Evolutionary conservation across 2,888 invertebrate genomes (phyloP), one percentile per base, ranked within the genome.

Genomic region (Brassicogethes aeneus): DNA sequence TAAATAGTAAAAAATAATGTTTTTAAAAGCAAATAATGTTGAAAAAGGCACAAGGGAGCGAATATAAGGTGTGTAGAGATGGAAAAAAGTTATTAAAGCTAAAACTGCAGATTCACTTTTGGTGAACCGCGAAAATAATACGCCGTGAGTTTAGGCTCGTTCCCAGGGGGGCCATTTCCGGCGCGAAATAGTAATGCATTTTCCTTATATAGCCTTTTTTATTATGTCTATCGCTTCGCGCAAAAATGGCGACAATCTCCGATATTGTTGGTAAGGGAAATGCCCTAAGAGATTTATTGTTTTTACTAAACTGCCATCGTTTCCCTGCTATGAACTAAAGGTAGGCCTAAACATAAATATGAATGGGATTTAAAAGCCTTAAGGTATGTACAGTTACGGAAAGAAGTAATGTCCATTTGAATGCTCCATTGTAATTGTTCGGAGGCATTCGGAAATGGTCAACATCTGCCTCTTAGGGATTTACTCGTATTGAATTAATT

Each of bases 161-260:
- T 52, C 57, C 55, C 64, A 33, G 14, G 66, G 63, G 67, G 51
- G 51, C 61, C 66, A 66, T 68, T 68, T 59, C 57, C 52, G 48
- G 53, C 58, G 59, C 61, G 63, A 58, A 67, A 65, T 68, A 63
- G 67, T 67, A 68, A 68, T 68, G 68, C 67, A 64, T 68, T 68
- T 68, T 68, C 67, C 67, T 67, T 68, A 68, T 68, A 67, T 62
- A 65, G 64, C 60, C 60, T 63, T 66, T 66, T 66, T 67, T 66
- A 66, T 66, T 68, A 66, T 64, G 62, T 65, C 66, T 66, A 66
- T 66, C 62, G 66, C 54, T 59, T 56, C 60, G 58, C 54, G 54
- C 54, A 60, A 59, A 62, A 64, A 66, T 61, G 62, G 60, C 62
- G 63, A 63, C 66, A 65, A 67, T 67, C 64, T 64, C 56, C 57